Evolutionary conservation across 2,888 invertebrate species (phyloP), one percentile per base, ranked within the genome.

Genomic region (Drosophila recens): DNA sequence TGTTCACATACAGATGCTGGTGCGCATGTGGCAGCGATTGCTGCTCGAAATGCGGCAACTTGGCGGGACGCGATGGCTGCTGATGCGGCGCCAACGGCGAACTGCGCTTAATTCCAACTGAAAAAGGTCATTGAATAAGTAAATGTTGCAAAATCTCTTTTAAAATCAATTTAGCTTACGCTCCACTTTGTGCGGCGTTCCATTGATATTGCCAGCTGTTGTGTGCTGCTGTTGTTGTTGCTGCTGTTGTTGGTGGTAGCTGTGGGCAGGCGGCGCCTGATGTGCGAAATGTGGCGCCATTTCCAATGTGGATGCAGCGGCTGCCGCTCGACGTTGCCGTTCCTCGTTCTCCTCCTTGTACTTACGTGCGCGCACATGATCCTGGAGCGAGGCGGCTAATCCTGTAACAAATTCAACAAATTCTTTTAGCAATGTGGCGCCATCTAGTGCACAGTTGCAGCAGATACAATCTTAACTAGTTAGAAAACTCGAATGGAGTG

Each of bases 351-450:
- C 94, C 85, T 92, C 93, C 72, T 94, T 94, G 62, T 94, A 94
- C 90, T 94, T 94, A 93, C 94, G 95, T 82, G 95, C 95, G 61
- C 97, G 94, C 79, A 97, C 96, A 80, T 97, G 94, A 67, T 96
- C 96, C 91, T 97, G 97, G 74, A 97, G 93, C 62, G 96, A 96
- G 56, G 97, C 97, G 27, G 97, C 97, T 69, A 97, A 92, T 67
- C 97, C 97, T 95, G 59, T 3, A 68, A 63, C 0, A 42, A 56
- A 45, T 10, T 8, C 2, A 13, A 40, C 15, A 13, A n/a, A 33
- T 8, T 13, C 0, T 15, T 10, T 67, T 56, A 58, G 63, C 2
- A 52, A 52, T 27, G 49, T 46, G 8, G n/a, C n/a, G n/a, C n/a
- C n/a, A n/a, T n/a, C n/a, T n/a, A n/a, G n/a, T n/a, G n/a, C n/a